Evolutionary conservation across 2,113 vertebrate species (phyloP).

Genomic region (Bufo bufo): DNA sequence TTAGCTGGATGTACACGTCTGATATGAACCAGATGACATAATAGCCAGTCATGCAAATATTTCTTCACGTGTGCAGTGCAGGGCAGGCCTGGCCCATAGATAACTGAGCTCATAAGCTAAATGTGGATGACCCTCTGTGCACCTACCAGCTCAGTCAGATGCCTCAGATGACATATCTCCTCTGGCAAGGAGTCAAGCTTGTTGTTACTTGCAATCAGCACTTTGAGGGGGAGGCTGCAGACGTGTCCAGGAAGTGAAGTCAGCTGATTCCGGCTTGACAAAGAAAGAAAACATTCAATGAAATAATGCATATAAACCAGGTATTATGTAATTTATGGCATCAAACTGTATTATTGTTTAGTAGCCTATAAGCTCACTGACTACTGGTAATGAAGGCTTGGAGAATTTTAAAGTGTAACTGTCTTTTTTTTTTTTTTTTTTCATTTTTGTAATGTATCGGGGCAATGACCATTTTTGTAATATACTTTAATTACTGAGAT

Average conservation of each 20-base stretch:
- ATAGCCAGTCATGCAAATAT: slow-evolving; percentile 3
- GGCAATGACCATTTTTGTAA: too few relatives aligned
- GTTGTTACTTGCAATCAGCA: slow-evolving; percentile 96
- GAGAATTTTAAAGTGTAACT: too few relatives aligned
- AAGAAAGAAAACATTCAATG: slow-evolving; percentile 55
- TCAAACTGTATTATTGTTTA: too few relatives aligned
- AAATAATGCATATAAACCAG: slow-evolving; percentile 21
- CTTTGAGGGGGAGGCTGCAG: slow-evolving; percentile 91
- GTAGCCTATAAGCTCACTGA: too few relatives aligned
- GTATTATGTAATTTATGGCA: background rate
- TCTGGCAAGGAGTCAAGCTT: slow-evolving; percentile 93
- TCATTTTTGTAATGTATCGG: too few relatives aligned
- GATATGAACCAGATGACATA: background rate
- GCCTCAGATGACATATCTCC: slow-evolving; percentile 87
- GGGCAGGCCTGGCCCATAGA: background rate
- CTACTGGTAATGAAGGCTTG: too few relatives aligned
- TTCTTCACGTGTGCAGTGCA: background rate
- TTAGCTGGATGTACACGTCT: background rate
- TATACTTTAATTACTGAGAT: too few relatives aligned
- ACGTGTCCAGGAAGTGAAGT: slow-evolving; percentile 86
- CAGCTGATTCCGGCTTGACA: slow-evolving; percentile 91
- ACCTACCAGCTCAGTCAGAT: slow-evolving; percentile 92
- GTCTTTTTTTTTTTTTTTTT: too few relatives aligned
- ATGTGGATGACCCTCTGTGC: background rate
- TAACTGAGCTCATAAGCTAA: background rate